Evolutionary conservation across 92 coral and sea anemone genomes (phyloP).

Genomic region (Pocillopora meandrina): DNA sequence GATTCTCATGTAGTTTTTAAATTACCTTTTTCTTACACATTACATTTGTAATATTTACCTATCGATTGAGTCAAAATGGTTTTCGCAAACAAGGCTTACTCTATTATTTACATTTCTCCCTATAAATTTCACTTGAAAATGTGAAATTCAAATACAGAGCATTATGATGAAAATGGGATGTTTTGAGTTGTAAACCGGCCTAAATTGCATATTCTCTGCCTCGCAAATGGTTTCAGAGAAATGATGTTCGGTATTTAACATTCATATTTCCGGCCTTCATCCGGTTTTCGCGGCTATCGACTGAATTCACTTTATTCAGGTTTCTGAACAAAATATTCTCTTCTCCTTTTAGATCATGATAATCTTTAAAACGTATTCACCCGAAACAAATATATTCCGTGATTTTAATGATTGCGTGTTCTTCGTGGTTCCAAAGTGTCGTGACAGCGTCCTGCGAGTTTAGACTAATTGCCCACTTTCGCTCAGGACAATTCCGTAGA

Average conservation of each 20-base stretch:
- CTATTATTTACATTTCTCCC: conserved; percentile 66
- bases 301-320: conserved; percentile 38
- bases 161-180: conserved; percentile 82
- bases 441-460: conserved; percentile 22
- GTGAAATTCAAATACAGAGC: conserved; percentile 57
- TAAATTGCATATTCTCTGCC: conserved; percentile 84
- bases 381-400: conserved; percentile 46
- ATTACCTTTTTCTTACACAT: conserved; percentile 30
- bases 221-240: conserved; percentile 70
- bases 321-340: conserved; percentile 19
- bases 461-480: conserved; percentile 34
- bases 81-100: conserved; percentile 69
- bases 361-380: conserved; percentile 25
- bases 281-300: conserved; percentile 61
- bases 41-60: conserved; percentile 60
- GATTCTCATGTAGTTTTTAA: conserved; percentile 1
- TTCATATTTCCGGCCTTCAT: conserved; percentile 66
- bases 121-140: conserved; percentile 60
- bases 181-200: conserved; percentile 84
- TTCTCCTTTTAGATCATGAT: conserved; percentile 20
- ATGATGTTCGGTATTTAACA: conserved; percentile 66
- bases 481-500: conserved; percentile 25
- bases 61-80: conserved; percentile 72
- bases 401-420: conserved; percentile 41
- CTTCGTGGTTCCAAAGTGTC: conserved; percentile 7